These are phyloP conservation scores for Podarcis cretensis DNA, from an alignment of 2,113 vertebrate genomes.

Conservation along the genomic window DNA sequence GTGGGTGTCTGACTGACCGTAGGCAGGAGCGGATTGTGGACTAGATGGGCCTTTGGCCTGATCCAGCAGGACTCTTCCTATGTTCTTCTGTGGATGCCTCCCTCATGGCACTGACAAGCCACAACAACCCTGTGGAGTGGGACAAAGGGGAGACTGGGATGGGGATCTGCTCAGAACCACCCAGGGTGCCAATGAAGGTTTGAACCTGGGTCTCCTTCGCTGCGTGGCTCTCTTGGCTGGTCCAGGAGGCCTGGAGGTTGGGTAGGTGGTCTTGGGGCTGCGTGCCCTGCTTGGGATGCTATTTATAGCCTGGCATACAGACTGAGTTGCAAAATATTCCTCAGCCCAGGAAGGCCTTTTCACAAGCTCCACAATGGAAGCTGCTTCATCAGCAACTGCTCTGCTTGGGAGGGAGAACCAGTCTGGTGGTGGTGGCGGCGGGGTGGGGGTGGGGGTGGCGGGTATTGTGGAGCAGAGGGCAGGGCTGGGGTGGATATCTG, in stretches of 20 bases:
- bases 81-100: no score
- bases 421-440: background rate
- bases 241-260: background rate
- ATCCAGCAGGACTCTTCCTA: no score
- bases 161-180: background rate
- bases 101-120: background rate
- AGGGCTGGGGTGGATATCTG: conserved; percentile 48
- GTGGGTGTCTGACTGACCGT: no score
- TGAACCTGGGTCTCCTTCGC: background rate
- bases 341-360: conserved; percentile 77
- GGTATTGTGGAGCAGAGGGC: no score
- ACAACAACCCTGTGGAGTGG: background rate
- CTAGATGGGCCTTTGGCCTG: no score
- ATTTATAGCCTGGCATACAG: background rate
- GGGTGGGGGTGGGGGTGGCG: background rate
- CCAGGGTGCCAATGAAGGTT: background rate
- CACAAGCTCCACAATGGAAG: conserved; percentile 79
- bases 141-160: background rate
- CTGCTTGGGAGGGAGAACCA: background rate
- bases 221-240: background rate
- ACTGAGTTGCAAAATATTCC: conserved; percentile 48
- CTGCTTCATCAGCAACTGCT: conserved; percentile 79
- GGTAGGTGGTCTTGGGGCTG: background rate
- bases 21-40: no score
- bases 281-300: conserved; percentile 37